A percentile compares a stretch with the other conserved stretches of the same genome.
These are phyloP conservation scores for Gymnothorax reevesii DNA, from an alignment of 2,797 vertebrate species.

Conservation along the genomic window DNA sequence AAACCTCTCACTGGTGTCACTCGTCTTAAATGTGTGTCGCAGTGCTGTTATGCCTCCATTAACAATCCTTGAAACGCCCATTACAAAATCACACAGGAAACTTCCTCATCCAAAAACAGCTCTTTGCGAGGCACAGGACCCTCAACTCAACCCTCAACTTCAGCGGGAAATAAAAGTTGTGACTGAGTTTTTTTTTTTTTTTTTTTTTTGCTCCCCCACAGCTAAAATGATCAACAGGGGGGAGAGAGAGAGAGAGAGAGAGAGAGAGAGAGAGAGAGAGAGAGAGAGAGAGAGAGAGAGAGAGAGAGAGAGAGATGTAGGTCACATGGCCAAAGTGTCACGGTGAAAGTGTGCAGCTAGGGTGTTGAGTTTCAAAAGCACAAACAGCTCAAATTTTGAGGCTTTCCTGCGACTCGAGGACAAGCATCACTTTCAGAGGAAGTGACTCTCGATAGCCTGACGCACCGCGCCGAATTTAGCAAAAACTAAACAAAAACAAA, in stretches of 20 bases:
- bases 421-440: conserved; percentile 45
- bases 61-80: neutral
- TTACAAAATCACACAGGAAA: neutral
- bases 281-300: conserved; percentile 30
- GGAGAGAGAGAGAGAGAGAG: conserved; percentile 38
- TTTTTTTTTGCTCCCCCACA: neutral
- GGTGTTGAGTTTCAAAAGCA: conserved; percentile 41
- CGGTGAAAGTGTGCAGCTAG: conserved; percentile 56
- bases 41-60: neutral
- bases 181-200: neutral
- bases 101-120: neutral
- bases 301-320: conserved; percentile 45
- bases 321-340: conserved; percentile 66
- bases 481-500: conserved; percentile 44
- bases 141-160: neutral
- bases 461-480: conserved; percentile 26
- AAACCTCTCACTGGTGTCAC: no score
- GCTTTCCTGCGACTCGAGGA: conserved; percentile 31
- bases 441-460: conserved; percentile 12
- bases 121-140: neutral
- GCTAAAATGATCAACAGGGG: conserved; percentile 39
- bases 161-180: neutral
- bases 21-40: no score
- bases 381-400: conserved; percentile 11
- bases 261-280: conserved; percentile 34